Evolutionary conservation across 2,888 invertebrate species (phyloP).

Genomic region (Rhaphigaster nebulosa): DNA sequence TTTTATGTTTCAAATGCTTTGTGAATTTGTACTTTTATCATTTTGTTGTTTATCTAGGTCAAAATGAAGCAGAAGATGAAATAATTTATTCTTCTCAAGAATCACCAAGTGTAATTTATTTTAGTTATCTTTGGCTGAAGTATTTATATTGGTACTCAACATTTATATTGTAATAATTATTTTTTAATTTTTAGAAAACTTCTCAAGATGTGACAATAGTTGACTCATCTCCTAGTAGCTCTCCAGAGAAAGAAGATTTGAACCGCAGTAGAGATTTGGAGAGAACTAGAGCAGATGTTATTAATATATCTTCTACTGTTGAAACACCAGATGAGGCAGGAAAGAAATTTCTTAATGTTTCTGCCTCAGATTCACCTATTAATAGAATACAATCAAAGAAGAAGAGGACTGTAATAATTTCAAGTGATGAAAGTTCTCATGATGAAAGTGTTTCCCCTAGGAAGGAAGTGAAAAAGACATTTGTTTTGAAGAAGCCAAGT

Average conservation of each 20-base stretch:
- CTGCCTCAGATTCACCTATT: background rate
- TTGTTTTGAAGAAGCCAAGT: slow-evolving; percentile 47
- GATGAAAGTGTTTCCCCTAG: slow-evolving; percentile 37
- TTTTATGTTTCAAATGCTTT: background rate
- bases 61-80: slow-evolving; percentile 40
- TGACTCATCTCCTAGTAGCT: slow-evolving; percentile 50
- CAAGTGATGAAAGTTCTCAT: slow-evolving; percentile 43
- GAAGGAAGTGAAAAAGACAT: slow-evolving; percentile 40
- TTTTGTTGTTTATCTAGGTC: slow-evolving; percentile 1
- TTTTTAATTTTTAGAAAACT: background rate
- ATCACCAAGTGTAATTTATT: slow-evolving; percentile 23
- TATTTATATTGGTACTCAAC: background rate
- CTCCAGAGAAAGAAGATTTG: slow-evolving; percentile 15
- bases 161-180: background rate
- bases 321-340: slow-evolving; percentile 42
- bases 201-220: slow-evolving; percentile 36
- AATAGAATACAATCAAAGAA: background rate
- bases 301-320: slow-evolving; percentile 51
- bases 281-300: slow-evolving; percentile 11
- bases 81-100: slow-evolving; percentile 55
- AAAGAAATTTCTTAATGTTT: background rate
- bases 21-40: background rate
- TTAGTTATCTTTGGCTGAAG: background rate
- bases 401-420: slow-evolving; percentile 9
- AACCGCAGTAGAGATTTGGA: background rate